Evolutionary conservation across 1,140 invertebrate species (phyloP).

Genomic region (Delia radicum): DNA sequence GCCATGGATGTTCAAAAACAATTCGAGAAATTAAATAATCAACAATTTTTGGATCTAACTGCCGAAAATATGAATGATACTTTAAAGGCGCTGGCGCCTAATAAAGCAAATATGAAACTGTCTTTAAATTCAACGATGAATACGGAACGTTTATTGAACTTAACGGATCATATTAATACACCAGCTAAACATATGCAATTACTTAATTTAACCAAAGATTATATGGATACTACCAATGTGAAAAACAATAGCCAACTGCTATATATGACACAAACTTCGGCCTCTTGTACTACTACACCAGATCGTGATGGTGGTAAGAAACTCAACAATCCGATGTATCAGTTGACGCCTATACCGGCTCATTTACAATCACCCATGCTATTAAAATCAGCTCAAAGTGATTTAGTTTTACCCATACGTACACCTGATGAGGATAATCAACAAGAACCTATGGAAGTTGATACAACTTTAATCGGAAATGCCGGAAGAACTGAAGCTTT

Average conservation of each 20-base stretch:
- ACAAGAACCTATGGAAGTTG: slow-evolving; percentile 19
- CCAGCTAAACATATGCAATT: slow-evolving; percentile 1
- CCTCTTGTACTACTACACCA: slow-evolving; percentile 31
- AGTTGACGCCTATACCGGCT: slow-evolving; percentile 37
- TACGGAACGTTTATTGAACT: slow-evolving; percentile 43
- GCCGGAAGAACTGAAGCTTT: slow-evolving; percentile 9
- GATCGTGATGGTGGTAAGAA: slow-evolving; percentile 26
- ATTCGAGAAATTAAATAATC: not conserved
- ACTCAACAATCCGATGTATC: slow-evolving; percentile 22
- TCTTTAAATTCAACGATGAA: slow-evolving; percentile 49
- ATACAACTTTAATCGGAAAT: slow-evolving; percentile 29
- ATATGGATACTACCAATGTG: not conserved
- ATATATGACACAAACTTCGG: slow-evolving; percentile 33
- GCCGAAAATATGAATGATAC: slow-evolving; percentile 39
- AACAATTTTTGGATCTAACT: slow-evolving; percentile 1
- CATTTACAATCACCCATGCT: slow-evolving; percentile 39
- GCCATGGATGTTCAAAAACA: slow-evolving; percentile 7
- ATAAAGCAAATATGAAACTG: slow-evolving; percentile 46
- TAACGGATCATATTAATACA: slow-evolving; percentile 33
- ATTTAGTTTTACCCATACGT: slow-evolving; percentile 46
- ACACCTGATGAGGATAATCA: slow-evolving; percentile 40
- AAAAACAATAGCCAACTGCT: slow-evolving; percentile 37
- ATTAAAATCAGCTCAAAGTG: slow-evolving; percentile 45
- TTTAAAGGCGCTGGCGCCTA: slow-evolving; percentile 40
- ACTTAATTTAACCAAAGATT: slow-evolving; percentile 18